Evolutionary conservation across 92 coral and sea anemone species (phyloP).

Genomic region (Zoanthus sansibaricus): DNA sequence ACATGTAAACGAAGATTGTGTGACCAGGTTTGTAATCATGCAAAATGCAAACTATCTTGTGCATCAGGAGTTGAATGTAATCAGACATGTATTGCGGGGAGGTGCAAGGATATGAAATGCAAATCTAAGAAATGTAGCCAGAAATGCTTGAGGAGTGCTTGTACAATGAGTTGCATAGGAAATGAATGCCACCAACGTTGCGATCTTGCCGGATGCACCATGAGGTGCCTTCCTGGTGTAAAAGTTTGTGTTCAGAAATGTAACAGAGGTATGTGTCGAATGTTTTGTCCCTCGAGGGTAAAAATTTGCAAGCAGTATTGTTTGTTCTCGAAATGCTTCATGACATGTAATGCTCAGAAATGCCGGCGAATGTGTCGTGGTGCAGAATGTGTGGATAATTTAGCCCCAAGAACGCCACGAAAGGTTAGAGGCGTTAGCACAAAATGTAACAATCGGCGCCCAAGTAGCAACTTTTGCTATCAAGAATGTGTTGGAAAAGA

Average conservation of each 20-base stretch:
- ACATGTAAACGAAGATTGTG: conserved; percentile 14
- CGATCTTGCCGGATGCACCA: conserved; percentile 36
- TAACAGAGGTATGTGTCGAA: conserved; percentile 33
- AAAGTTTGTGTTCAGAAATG: conserved; percentile 40
- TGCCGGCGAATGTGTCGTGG: conserved; percentile 31
- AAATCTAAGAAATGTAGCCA: conserved; percentile 33
- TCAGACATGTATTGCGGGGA: conserved; percentile 37
- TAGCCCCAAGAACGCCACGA: not conserved
- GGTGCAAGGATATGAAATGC: conserved; percentile 35
- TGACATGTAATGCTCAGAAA: conserved; percentile 29
- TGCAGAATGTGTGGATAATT: conserved; percentile 18
- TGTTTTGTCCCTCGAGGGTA: conserved; percentile 19
- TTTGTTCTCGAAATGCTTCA: conserved; percentile 29
- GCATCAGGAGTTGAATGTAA: conserved; percentile 9
- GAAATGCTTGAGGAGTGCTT: conserved; percentile 27
- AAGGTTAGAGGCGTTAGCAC: not conserved
- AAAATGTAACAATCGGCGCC: not conserved
- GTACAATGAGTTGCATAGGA: conserved; percentile 33
- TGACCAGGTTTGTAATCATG: conserved; percentile 43
- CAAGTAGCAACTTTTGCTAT: not conserved
- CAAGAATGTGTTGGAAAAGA: conserved; percentile 21
- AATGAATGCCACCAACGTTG: conserved; percentile 35
- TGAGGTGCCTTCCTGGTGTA: conserved; percentile 27
- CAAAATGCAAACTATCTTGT: conserved; percentile 36
- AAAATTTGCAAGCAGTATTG: conserved; percentile 29